Conservation (phyloP, 2,888 invertebrate species). For the Parnassius glacialis region DNA sequence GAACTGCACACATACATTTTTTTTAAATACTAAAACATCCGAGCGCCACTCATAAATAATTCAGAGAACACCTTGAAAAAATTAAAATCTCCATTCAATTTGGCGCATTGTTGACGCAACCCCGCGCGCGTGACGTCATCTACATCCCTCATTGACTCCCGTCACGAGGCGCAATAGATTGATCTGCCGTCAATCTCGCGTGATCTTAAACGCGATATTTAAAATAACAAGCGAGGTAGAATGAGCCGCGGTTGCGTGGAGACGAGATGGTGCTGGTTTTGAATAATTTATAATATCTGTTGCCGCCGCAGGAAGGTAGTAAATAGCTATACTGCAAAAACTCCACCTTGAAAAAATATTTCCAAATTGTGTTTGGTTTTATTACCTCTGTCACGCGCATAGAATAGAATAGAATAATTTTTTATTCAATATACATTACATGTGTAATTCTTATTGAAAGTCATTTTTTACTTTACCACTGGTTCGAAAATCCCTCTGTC, state of each 20-base stretch:
- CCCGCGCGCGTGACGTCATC: not conserved
- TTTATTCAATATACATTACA: no score
- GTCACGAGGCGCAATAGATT: not conserved
- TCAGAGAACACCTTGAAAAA: not conserved
- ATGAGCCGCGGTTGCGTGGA: not conserved
- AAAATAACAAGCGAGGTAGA: not conserved
- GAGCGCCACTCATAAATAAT: not conserved
- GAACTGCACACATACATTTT: no score
- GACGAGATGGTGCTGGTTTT: not conserved
- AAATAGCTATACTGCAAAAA: no score
- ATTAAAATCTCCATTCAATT: conserved; percentile 2
- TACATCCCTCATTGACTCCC: not conserved
- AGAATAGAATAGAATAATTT: no score
- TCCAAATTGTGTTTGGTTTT: no score
- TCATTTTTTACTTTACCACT: no score
- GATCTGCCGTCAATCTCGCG: not conserved
- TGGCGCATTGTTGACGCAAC: not conserved
- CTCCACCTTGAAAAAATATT: no score
- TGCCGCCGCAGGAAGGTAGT: not conserved
- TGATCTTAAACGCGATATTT: not conserved
- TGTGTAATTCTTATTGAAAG: no score
- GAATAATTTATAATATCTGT: not conserved
- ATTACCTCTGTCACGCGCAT: no score
- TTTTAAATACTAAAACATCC: not conserved
- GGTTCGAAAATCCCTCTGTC: no score